Base-by-base conservation (phyloP, 2,113 vertebrate genomes). In the Stictonetta naevosa region DNA sequence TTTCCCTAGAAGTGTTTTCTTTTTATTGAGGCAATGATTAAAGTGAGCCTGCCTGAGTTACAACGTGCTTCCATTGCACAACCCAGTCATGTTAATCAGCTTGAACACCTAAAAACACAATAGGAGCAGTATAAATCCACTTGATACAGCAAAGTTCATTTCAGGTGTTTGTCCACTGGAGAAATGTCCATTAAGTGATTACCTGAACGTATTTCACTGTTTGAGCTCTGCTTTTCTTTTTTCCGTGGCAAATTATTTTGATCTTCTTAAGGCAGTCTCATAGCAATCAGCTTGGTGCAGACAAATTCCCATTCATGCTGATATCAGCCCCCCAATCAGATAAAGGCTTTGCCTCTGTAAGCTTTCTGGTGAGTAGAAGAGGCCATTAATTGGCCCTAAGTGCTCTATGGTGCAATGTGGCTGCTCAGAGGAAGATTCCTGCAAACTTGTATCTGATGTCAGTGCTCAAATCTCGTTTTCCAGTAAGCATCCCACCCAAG, bases 61-160 rank as follows among this genome's bases (percentile, higher is more conserved):
- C 2, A 59, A 59, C 0, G 0, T 90, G 38, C 50, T 83, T 96
- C 90, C 75, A 67, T 28, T 85, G 93, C 87, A 95, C 94, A 95
- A 82, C 88, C 44, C 91, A 94, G 80, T 78, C 87, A 73, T 15
- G 84, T 91, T 97, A 96, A 97, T 96, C 95, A 96, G 93, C 68
- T 73, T 76, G 74, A 96, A 91, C 88, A 92, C 72, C 71, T 69
- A 95, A 78, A 94, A 94, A 94, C 84, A 73, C 72, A 94, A 84
- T 59, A 86, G 78, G 15, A 89, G 64, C 69, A 60, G 56, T 81
- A 85, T 87, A 96, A 96, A 96, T 89, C 62, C 78, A 89, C 58
- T 87, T 82, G 50, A 29, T 81, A 60, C 33, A 78, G 56, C 42
- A 77, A 93, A 88, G 90, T 85, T 97, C 90, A 96, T 64, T 83